Evolutionary conservation across 2,113 vertebrate species (phyloP), one percentile per base, ranked within the genome.

Genomic region (Calyptommatus sinebrachiatus): DNA sequence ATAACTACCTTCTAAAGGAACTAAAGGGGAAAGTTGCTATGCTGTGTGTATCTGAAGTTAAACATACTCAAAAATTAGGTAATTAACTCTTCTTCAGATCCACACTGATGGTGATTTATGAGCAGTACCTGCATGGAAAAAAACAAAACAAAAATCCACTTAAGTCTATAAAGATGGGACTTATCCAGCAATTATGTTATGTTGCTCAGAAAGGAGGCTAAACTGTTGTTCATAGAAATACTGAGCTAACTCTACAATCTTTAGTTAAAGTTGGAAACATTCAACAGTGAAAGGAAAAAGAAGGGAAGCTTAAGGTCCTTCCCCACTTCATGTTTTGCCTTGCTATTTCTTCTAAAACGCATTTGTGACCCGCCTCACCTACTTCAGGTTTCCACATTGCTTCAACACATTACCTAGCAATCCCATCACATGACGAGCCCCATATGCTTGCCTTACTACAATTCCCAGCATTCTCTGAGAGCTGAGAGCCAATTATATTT

Each of bases 31-130:
- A 95, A 94, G 92, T 93, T 90, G 92, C 95, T 95, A 95, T 91
- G 94, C 94, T 94, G 95, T 95, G 95, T 95, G 95, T 95, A 95
- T 95, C 95, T 95, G 95, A 95, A 95, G 94, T 95, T 94, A 94
- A 94, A 95, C 94, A 95, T 94, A 94, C 95, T 95, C 94, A 95
- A 95, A 95, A 95, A 95, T 94, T 93, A 95, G 92, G 95, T 95
- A 95, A 95, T 95, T 95, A 95, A 95, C 88, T 95, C 95, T 95
- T 95, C 95, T 95, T 95, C 95, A 95, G 95, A 95, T 95, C 95
- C 95, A 95, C 95, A 95, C 95, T 95, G 87, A 88, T 95, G 95
- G 94, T 95, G 95, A 94, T 95, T 95, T 94, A 95, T 95, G 95
- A 95, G 93, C 95, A 95, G 95, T 94, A 95, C 95, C 95, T 95